Evolutionary conservation across 2,888 invertebrate genomes (phyloP), one percentile per base, ranked within the genome.

Genomic region (Lordiphosa fenestrarum): DNA sequence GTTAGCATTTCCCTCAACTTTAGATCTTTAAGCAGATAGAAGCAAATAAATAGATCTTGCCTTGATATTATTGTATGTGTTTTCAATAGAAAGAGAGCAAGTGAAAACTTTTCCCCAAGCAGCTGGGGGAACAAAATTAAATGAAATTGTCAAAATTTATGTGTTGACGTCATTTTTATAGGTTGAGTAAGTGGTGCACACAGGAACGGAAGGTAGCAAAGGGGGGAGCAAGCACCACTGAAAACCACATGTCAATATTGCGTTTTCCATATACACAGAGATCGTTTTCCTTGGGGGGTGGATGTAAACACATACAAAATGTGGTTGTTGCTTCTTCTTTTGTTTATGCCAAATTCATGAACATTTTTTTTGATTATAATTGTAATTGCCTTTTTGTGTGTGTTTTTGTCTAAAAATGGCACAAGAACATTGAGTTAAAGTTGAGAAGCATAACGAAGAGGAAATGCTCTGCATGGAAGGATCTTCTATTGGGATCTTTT

Each of bases 221-320:
- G 35, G 15, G 35, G 15, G 2, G 25, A 25, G 10, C 15, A 6
- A 38, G 38, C n/a, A 33, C 33, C 46, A 37, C n/a, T 38, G 19
- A 40, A 55, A 65, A 65, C 80, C 85, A 74, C 72, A 83, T 80
- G 85, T 82, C 72, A 84, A 78, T 80, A 77, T 78, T 72, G 83
- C 80, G 68, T 78, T 77, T 63, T 81, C 58, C 58, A 58, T 49
- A 69, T 60, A 39, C n/a, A 39, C n/a, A 55, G 61, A 67, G 53
- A 70, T 65, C 59, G 40, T 52, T 58, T 65, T 35, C 36, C 21
- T 36, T 36, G 19, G 3, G 19, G 9, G 23, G 35, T 23, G 33
- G 21, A 13, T 52, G 41, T 49, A 49, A 47, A 58, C 47, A 58
- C 37, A 19, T 19, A 46, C 10, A 19, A 53, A 69, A 61, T 55